phyloP scores from a whole-genome alignment of 2,797 vertebrate species.

The Sus cebifrons region DNA sequence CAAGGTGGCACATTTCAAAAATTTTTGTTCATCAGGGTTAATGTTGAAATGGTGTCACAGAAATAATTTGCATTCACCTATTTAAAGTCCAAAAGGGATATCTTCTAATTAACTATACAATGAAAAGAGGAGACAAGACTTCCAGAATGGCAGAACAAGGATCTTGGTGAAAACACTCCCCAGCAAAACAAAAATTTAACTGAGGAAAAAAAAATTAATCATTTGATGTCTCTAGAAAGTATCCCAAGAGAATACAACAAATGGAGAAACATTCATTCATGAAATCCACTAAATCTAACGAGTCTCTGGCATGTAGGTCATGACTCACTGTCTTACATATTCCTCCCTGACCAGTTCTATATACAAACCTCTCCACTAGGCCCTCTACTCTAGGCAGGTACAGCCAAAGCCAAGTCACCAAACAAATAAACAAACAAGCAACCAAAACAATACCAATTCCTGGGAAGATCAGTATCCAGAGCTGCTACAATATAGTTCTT shows the following conservation, averaged over 20 bases:
- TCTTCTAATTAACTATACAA: slow-evolving; percentile 6
- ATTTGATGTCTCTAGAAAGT: not conserved
- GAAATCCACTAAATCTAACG: not conserved
- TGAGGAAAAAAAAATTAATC: not conserved
- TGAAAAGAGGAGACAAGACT: not conserved
- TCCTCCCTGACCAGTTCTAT: not conserved
- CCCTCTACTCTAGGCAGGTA: not conserved
- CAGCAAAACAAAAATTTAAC: slow-evolving; percentile 21
- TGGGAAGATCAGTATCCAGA: not conserved
- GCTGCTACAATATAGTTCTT: not conserved
- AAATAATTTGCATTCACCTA: slow-evolving; percentile 26
- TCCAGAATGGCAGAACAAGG: not conserved
- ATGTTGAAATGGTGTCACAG: not conserved
- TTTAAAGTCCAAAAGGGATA: not conserved
- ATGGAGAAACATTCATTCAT: not conserved
- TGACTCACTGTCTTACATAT: not conserved
- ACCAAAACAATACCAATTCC: not conserved
- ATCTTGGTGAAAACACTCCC: not conserved
- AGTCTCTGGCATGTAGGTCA: not conserved
- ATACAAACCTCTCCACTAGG: not conserved
- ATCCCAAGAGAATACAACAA: not conserved
- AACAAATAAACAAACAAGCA: not conserved
- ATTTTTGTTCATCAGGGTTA: not conserved
- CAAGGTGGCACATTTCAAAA: slow-evolving; percentile 30
- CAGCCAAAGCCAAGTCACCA: not conserved